Base-by-base conservation (phyloP, 2,113 vertebrate species). In the Microtus oregoni region DNA sequence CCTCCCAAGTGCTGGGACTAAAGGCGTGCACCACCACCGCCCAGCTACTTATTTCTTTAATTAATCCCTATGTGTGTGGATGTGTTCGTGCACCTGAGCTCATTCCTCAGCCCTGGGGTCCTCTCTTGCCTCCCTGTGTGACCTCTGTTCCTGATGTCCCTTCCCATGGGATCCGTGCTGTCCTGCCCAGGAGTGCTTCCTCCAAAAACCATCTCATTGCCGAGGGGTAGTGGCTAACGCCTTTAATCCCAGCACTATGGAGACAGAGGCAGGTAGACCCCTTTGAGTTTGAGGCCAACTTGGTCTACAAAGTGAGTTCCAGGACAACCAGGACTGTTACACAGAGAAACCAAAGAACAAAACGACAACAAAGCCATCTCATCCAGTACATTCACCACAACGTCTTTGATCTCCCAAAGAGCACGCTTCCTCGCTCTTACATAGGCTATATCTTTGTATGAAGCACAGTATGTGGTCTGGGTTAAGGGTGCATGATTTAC, bases 191-290 rank as follows among this genome's bases (percentile, higher is more conserved):
- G 26, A 78, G 35, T n/a, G 17, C 85, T 86, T 90, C 68, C 68
- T 89, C 65, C 79, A 61, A 41, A 73, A 70, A 70, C 58, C 67
- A 28, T 68, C 47, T 87, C 32, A 58, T n/a, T 9, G 30, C 19
- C 3, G 7, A 20, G 70, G 3, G 3, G 19, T 72, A n/a, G 70
- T 22, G 17, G 5, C 70, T 9, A 19, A 72, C 0, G 1, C 19
- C 35, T 72, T 72, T 38, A 72, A 17, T 72, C 70, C 70, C 70
- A 72, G 19, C 28, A 68, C 28, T 68, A 14, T 13, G 67, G 67
- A 68, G 28, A 30, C 65, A 68, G 65, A 68, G 30, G 30, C 30
- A 68, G 65, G 65, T 32, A 13, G 28, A 68, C 5, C 12, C 65
- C 65, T 68, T 30, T 32, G 65, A 32, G 65, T 68, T 68, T 1